Evolutionary conservation across 2,113 vertebrate species (phyloP).

Genomic region (Phalacrocorax brasilianus): DNA sequence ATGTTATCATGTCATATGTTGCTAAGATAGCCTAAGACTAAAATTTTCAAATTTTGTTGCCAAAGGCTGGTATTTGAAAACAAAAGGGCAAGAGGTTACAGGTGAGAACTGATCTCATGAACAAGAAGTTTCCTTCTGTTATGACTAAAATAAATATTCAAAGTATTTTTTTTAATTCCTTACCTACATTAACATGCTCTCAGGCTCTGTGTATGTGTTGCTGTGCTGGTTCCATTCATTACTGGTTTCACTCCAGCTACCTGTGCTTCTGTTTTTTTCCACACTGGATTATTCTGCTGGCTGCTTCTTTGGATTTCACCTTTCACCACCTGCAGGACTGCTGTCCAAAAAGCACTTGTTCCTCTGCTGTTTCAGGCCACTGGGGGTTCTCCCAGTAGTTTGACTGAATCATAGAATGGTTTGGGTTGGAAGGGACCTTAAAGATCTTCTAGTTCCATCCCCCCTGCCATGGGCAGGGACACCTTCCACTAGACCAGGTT

Average conservation of each 20-base stretch:
- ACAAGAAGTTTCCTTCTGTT: neutral
- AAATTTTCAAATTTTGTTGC: neutral
- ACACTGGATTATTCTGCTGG: neutral
- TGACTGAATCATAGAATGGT: neutral
- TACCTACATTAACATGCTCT: neutral
- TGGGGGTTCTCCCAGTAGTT: neutral
- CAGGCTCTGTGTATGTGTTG: neutral
- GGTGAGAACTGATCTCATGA: neutral
- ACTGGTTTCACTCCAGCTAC: neutral
- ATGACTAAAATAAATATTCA: neutral
- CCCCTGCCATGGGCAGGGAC: no score
- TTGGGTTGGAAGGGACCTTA: no score
- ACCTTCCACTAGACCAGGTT: no score
- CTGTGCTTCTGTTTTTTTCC: neutral
- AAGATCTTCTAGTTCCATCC: no score
- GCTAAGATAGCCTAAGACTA: neutral
- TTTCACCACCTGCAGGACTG: neutral
- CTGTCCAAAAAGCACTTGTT: neutral
- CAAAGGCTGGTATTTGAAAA: neutral
- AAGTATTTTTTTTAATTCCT: rapidly evolving
- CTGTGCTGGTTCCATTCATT: neutral
- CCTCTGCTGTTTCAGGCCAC: neutral
- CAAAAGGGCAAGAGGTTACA: neutral
- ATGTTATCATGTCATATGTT: neutral
- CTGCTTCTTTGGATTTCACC: neutral